Evolutionary conservation across 1,140 invertebrate genomes (phyloP), one percentile per base, ranked within the genome.

Genomic region (Elymnias hypermnestra): DNA sequence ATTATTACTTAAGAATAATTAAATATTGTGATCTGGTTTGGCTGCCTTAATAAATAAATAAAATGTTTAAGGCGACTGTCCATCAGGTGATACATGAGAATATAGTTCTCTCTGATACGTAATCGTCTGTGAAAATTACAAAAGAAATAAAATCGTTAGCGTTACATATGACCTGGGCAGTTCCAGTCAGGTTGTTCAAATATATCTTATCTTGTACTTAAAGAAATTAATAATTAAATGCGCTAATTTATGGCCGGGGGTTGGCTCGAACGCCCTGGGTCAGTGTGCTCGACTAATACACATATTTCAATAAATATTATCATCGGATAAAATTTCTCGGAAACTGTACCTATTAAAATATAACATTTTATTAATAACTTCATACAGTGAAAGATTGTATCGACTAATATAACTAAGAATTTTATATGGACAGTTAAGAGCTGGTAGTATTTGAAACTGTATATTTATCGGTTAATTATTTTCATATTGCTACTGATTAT

Each of bases 201-300:
- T 82, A 79, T 82, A 79, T 75, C 72, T 75, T 72, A 68, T 67
- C 71, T 77, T 51, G 63, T 72, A 75, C 67, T 73, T 74, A 70
- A 73, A 76, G 70, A 76, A 72, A 83, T 79, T 83, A 71, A 74
- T 79, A 79, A 79, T 83, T 83, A 83, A 79, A 71, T 78, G 58
- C 53, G 62, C 60, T 72, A 83, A 83, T 79, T 79, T 83, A 83
- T 77, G 59, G 28, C 12, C 44, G 35, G 37, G 63, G 63, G 53
- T 41, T 38, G 52, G 54, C 44, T 38, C 14, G 38, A 22, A 18
- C 39, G 48, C 47, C 49, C 29, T 51, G 42, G 35, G 47, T 46
- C 49, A 26, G 41, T 49, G 33, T 55, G 61, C 39, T 46, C 58
- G 55, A 66, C 60, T 67, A 63, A 67, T 63, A 63, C 62, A 68